Percentiles rank a stretch among this genome's conserved stretches.
These are phyloP conservation scores for Hydractinia echinata DNA, from an alignment of 30 jellyfish, hydroid and myxozoan species.

Conservation along the genomic window DNA sequence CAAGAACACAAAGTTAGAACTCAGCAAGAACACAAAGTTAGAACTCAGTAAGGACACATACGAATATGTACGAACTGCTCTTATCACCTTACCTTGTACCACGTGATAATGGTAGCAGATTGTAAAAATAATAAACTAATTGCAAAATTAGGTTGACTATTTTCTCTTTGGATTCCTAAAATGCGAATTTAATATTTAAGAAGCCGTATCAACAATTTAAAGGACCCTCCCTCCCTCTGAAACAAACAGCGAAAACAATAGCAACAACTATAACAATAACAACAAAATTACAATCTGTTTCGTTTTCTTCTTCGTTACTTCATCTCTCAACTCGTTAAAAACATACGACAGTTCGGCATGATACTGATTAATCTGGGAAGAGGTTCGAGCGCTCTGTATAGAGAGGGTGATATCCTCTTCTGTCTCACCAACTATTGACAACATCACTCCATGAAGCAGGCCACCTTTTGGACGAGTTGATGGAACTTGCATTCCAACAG, in stretches of 20 bases:
- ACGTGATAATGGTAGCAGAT: slow-evolving; percentile 80
- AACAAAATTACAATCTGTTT: slow-evolving; percentile 25
- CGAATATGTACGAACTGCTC: no score
- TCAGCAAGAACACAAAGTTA: no score
- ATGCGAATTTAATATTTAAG: not conserved
- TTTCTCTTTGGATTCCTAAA: not conserved
- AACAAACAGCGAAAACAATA: not conserved
- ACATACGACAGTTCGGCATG: slow-evolving; percentile 83
- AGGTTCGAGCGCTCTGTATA: slow-evolving; percentile 70
- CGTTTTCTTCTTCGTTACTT: slow-evolving; percentile 52
- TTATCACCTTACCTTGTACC: slow-evolving; percentile 77
- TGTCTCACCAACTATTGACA: slow-evolving; percentile 79
- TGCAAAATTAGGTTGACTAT: slow-evolving; percentile 41
- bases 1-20: no score
- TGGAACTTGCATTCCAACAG: slow-evolving; percentile 86
- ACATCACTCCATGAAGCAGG: slow-evolving; percentile 72
- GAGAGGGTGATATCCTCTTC: slow-evolving; percentile 87
- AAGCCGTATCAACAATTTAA: not conserved
- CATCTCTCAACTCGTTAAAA: slow-evolving; percentile 77
- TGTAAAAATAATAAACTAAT: slow-evolving; percentile 68
- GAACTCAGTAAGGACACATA: no score
- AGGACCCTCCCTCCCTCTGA: not conserved
- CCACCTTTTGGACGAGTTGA: slow-evolving; percentile 76
- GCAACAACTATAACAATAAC: slow-evolving; percentile 1
- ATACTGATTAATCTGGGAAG: slow-evolving; percentile 76